These are phyloP conservation scores for Seira musarum DNA, from an alignment of 2,888 invertebrate genomes.

Conservation along the genomic window DNA sequence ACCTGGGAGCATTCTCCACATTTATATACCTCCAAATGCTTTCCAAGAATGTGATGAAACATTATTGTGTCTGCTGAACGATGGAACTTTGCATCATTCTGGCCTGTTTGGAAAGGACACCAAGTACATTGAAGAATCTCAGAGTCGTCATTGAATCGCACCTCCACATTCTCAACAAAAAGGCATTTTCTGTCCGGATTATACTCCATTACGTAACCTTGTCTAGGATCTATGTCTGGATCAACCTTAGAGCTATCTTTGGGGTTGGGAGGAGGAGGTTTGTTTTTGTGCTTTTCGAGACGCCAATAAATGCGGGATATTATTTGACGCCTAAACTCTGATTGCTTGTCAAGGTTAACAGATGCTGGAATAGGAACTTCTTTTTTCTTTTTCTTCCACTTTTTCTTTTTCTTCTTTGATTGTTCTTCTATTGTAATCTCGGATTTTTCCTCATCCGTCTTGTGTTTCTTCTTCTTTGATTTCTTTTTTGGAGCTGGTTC, in stretches of 20 bases:
- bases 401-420: too few relatives aligned
- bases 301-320: too few relatives aligned
- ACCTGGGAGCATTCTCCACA: constrained; percentile 9
- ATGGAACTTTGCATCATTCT: constrained; percentile 10
- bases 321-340: too few relatives aligned
- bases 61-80: constrained; percentile 7
- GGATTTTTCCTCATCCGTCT: too few relatives aligned
- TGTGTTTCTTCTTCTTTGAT: too few relatives aligned
- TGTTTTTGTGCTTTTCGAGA: too few relatives aligned
- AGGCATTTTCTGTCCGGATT: background rate
- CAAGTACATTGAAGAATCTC: constrained; percentile 14
- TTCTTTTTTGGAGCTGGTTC: too few relatives aligned
- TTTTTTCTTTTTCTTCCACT: too few relatives aligned
- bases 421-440: too few relatives aligned
- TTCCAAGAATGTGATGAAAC: constrained; percentile 25
- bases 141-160: background rate
- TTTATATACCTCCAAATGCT: constrained; percentile 12
- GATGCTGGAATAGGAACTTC: too few relatives aligned
- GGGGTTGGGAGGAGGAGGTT: too few relatives aligned
- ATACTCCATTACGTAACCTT: constrained; percentile 4
- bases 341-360: too few relatives aligned
- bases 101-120: background rate
- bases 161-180: constrained; percentile 3
- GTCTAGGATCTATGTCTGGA: background rate
- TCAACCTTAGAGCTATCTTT: background rate